Base-by-base conservation (phyloP, 2,888 invertebrate genomes). In the Sericinus montela region DNA sequence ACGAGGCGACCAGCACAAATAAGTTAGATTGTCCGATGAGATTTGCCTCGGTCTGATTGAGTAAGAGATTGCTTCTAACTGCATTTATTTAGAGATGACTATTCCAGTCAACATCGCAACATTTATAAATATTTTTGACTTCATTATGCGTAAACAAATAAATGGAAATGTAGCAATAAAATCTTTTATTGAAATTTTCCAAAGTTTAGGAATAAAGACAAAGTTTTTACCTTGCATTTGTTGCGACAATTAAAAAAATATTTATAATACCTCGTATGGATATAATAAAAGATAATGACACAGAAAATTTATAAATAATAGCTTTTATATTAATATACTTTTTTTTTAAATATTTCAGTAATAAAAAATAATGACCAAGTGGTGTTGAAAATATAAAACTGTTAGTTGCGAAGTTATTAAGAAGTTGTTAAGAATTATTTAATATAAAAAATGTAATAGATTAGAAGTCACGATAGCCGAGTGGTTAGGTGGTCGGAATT, bases 51-150 rank as follows among this genome's bases (percentile, higher is more conserved):
- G 29, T 39, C 45, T 49, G 49, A 49, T 49, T 49, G 49, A 49
- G 29, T 45, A 19, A 49, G 49, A 49, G 49, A 49, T 49, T 49
- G 49, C 49, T 9, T 40, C 49, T 49, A 49, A 49, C 49, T 45
- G 49, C 45, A 49, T 49, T 49, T 49, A 40, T 49, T 35, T 49
- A 29, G 36, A 45, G 40, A 36, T 50, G 38, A 32, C 30, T n/a
- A 40, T 50, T 35, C 10, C 14, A 39, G 14, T 29, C 19, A 35
- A 50, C 45, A 36, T 50, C 11, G 40, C 14, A 39, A 50, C 45
- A 36, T 50, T 50, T 45, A 45, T 45, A 50, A 50, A 45, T 50
- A 50, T 45, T 40, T 32, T 30, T 36, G 14, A 41, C 40, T 19
- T 41, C 29, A 34, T 48, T 46, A 39, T 39, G 7, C 13, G 10